Base-by-base conservation (phyloP, 1,140 invertebrate genomes). In the Diprion similis region DNA sequence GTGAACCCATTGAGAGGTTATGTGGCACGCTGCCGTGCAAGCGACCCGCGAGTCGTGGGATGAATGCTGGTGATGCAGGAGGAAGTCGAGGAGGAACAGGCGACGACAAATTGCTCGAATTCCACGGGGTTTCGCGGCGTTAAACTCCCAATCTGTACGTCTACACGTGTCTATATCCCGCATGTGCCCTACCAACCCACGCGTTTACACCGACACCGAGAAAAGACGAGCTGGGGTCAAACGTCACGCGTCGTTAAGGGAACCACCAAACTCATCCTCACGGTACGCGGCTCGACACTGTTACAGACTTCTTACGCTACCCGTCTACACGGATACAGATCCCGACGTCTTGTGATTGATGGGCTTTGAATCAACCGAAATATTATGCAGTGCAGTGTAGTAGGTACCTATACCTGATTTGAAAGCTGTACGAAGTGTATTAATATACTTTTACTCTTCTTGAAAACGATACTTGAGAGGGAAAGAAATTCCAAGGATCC, bases 21-120 rank as follows among this genome's bases (percentile, higher is more conserved):
- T n/a, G n/a, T n/a, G n/a, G n/a, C n/a, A n/a, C n/a, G n/a, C n/a
- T n/a, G n/a, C n/a, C n/a, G n/a, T n/a, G 2, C 24, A 37, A 37
- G 24, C 24, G 24, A 37, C 24, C 24, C 24, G 1, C 24, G 24
- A 37, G 24, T 37, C 24, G 1, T 37, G 24, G 24, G 24, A 37
- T 37, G 24, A 6, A 37, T 37, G 24, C 24, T 24, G 6, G 24
- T 24, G 24, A 24, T 24, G 24, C 24, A 13, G 11, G 51, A 59
- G n/a, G 51, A 59, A 3, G 4, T 37, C 51, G 51, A 11, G 24
- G 24, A 59, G 8, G 11, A 18, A 11, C 46, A 70, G 64, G 46
- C 68, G 70, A 10, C 73, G 81, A 82, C 81, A 82, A 83, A 83
- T 83, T 75, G n/a, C 74, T 71, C 19, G 51, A 79, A 81, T 83